Percentiles rank a stretch among this genome's conserved stretches.
phyloP scores from a whole-genome alignment of 2,797 vertebrate species.

The Bryconaethiops microstoma region DNA sequence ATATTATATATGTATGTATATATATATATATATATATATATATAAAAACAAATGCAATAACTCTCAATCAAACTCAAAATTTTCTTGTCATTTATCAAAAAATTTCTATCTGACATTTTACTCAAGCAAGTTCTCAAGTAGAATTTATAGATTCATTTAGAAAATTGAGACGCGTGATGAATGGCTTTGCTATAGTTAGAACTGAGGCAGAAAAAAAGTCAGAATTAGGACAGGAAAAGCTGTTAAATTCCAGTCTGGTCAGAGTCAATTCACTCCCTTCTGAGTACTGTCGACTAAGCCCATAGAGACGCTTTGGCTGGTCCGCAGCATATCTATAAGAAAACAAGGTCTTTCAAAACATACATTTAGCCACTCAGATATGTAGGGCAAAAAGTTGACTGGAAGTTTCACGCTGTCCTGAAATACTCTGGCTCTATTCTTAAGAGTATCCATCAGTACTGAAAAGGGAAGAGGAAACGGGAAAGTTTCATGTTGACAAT shows the following conservation, averaged over 20 bases:
- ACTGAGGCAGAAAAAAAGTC: background rate
- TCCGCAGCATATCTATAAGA: background rate
- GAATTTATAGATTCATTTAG: background rate
- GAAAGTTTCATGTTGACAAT: background rate
- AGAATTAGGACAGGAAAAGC: constrained; percentile 12
- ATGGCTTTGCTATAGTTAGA: constrained; percentile 23
- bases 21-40: too few species aligned
- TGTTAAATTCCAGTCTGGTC: background rate
- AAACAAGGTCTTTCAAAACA: background rate
- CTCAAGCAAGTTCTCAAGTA: background rate
- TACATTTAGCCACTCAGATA: background rate
- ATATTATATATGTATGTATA: too few species aligned
- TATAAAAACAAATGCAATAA: too few species aligned
- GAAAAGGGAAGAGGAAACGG: background rate
- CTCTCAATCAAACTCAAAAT: too few species aligned
- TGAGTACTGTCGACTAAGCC: background rate
- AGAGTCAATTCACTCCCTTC: background rate
- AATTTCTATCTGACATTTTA: background rate
- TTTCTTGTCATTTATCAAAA: too few species aligned
- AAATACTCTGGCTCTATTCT: constrained; percentile 2
- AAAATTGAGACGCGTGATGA: background rate
- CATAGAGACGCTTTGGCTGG: background rate
- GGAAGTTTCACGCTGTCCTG: constrained; percentile 3
- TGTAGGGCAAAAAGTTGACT: background rate
- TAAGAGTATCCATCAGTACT: constrained; percentile 11